Evolutionary conservation across 1,140 invertebrate genomes (phyloP), one percentile per base, ranked within the genome.

Genomic region (Drosophila nikananu): DNA sequence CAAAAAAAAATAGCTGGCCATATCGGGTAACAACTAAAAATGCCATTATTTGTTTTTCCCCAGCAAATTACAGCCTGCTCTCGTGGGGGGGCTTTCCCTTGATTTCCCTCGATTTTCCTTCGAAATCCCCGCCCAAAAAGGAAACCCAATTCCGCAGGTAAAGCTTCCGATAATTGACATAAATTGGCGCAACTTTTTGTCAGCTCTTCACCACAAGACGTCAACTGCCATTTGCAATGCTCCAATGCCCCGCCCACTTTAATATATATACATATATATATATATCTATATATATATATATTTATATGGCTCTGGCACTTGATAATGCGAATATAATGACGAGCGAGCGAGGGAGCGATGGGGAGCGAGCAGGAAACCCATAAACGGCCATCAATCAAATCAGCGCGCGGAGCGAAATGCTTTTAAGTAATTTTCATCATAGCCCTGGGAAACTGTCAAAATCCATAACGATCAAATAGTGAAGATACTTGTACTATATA

Each of bases 291-390:
- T 27, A 51, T 63, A 64, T 35, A 64, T 63, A 64, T 54, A 39
- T 67, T 27, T 55, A 21, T 59, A 15, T 32, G 30, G 37, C 35
- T 51, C 15, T 32, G 63, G 39, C 68, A 80, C 77, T 81, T 83
- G 81, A 90, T 87, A 87, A 87, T 87, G 84, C 78, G 84, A 87
- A 87, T 87, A 89, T 87, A 87, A 87, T 89, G 84, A 87, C 81
- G 77, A 62, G 23, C 3, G 37, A 19, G 54, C 13, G 30, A 41
- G 54, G 27, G 37, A 19, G 54, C 13, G 30, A 35, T 46, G 21
- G 35, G 8, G 30, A 23, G 15, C 12, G 5, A 30, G 37, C 35
- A 12, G 37, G 9, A 13, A 59, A 77, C 42, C 74, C 74, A 89
- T 87, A 87, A 89, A 84, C 81, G 84, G 77, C 84, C 84, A 87